phyloP scores from a whole-genome alignment of 2,113 vertebrate genomes.

The Carollia perspicillata region DNA sequence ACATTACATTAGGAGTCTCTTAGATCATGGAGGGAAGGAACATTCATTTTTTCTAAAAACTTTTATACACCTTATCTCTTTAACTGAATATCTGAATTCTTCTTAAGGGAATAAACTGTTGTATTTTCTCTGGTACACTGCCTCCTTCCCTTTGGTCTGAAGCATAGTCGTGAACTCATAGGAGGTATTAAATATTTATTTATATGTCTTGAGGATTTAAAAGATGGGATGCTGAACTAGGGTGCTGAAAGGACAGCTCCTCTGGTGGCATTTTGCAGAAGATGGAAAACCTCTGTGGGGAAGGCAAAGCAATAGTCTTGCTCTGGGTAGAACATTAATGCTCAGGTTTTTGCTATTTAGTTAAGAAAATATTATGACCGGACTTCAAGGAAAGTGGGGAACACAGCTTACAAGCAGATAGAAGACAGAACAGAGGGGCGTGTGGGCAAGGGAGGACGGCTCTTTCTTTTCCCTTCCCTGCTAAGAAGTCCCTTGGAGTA shows the following conservation, averaged over 20 bases:
- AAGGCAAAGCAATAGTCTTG: neutral
- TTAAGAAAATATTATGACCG: neutral
- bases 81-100: neutral
- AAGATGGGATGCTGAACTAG: neutral
- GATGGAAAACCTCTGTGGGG: neutral
- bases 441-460: neutral
- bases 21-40: neutral
- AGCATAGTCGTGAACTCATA: constrained; percentile 2
- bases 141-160: constrained; percentile 1
- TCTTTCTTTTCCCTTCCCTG: neutral
- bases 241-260: constrained; percentile 82
- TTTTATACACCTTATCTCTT: neutral
- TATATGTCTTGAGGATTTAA: neutral
- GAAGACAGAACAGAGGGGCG: neutral
- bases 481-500: neutral
- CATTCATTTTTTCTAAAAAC: neutral
- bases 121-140: neutral
- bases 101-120: neutral
- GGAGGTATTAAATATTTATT: constrained; percentile 23
- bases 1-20: neutral
- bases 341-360: neutral
- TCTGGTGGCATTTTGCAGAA: neutral
- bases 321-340: neutral
- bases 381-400: neutral
- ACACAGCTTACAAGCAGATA: neutral